Base-by-base conservation (phyloP, 2,113 vertebrate genomes). In the Pao palembangensis region DNA sequence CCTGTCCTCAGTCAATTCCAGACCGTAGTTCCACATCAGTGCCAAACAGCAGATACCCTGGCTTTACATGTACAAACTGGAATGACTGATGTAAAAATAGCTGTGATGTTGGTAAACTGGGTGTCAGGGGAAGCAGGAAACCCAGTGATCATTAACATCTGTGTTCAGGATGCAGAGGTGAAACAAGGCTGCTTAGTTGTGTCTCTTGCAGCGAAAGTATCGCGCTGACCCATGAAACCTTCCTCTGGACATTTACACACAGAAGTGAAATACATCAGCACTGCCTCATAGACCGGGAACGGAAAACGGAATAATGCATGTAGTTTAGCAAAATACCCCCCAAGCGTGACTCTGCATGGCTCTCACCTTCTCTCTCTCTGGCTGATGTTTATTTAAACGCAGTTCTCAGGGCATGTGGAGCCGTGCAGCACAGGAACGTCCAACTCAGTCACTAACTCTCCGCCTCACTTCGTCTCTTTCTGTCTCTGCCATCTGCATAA, bases 371-470 rank as follows among this genome's bases (percentile, higher is more conserved):
- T 60, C 58, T 44, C 44, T 55, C 57, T 43, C 56, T 3, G 20
- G 66, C 69, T 82, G 61, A 78, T 82, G 75, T 80, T 86, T 82
- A 78, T 84, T 80, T 82, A 80, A 80, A 78, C 51, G 56, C n/a
- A 38, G 54, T 70, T 67, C 54, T 63, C 4, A 1, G 62, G 54
- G 52, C 43, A 61, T 52, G 50, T 51, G 2, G 10, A 67, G 60
- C 21, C 58, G n/a, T 51, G 18, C 56, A 42, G 53, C 52, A 55
- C 67, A 53, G 71, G 75, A 63, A 68, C n/a, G 65, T 77, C 75
- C 55, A 21, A 41, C 46, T 71, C 67, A 46, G 49, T 71, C 70
- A 3, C 31, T 12, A 51, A 16, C 58, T 54, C 60, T 61, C 44
- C 44, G 5, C 49, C 62, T 67, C 69, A 41, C 75, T 69, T 63